A percentile compares a stretch with the other conserved stretches of the same genome.
Evolutionary conservation across 2,113 vertebrate species (phyloP).

Genomic region (Myodes glareolus): DNA sequence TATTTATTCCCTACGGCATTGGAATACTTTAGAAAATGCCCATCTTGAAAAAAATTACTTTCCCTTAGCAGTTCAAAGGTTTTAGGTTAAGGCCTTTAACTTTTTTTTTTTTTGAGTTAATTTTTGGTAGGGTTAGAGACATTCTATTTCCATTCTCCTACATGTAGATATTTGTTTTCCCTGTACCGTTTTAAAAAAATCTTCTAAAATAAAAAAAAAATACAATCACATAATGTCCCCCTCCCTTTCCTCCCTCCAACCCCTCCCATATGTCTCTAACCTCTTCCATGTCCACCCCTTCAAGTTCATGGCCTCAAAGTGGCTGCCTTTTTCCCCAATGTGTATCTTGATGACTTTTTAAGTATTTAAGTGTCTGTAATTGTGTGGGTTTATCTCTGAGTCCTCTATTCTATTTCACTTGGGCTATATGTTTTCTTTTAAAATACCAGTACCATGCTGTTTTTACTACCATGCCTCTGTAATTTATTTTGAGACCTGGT

Average conservation of each 20-base stretch:
- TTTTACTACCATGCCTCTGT: not conserved
- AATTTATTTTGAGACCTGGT: not conserved
- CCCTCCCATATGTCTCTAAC: not conserved
- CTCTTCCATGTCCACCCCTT: no score
- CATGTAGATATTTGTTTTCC: not conserved
- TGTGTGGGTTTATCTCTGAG: not conserved
- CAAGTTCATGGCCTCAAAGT: not conserved
- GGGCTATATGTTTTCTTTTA: accelerated
- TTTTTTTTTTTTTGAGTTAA: not conserved
- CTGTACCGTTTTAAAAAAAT: not conserved
- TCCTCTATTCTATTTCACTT: not conserved
- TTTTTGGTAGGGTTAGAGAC: not conserved
- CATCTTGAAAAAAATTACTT: not conserved
- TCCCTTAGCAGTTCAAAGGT: not conserved
- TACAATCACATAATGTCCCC: no score
- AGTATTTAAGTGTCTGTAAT: not conserved
- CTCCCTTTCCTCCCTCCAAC: not conserved
- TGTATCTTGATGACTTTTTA: not conserved
- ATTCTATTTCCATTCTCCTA: no score
- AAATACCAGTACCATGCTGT: no score
- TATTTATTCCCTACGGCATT: not conserved
- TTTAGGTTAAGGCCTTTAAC: not conserved
- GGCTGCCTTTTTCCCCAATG: not conserved
- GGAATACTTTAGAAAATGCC: not conserved
- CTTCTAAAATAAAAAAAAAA: not conserved